phyloP scores from a whole-genome alignment of 2,888 invertebrate species.

The Aphidius colemani region DNA sequence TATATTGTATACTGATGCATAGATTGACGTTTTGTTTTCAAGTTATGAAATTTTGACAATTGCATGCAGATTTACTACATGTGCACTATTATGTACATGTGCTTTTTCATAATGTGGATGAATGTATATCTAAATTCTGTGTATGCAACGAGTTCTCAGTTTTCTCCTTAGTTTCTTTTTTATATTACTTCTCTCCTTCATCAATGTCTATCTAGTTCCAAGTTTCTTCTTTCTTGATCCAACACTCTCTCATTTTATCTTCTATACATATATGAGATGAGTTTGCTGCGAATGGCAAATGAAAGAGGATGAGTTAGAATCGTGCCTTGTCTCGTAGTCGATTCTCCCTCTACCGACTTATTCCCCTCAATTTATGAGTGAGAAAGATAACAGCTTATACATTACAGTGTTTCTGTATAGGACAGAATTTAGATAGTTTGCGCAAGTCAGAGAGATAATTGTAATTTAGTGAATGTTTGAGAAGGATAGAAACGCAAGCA shows the following conservation, averaged over 20 bases:
- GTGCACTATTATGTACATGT: no score
- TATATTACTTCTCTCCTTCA: conserved; percentile 25
- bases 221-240: conserved; percentile 29
- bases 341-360: conserved; percentile 39
- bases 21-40: no score
- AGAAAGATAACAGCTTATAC: conserved; percentile 25
- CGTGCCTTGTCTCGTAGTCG: conserved; percentile 41
- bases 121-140: conserved; percentile 12
- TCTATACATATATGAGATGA: conserved; percentile 6
- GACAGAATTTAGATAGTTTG: neutral
- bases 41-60: no score
- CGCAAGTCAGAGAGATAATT: neutral
- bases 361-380: conserved; percentile 48
- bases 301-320: conserved; percentile 34
- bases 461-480: neutral
- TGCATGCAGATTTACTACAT: no score
- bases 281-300: conserved; percentile 14
- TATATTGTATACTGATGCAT: no score
- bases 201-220: conserved; percentile 29
- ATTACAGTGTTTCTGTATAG: conserved; percentile 4
- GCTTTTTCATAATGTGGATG: no score
- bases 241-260: conserved; percentile 12
- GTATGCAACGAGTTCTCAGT: conserved; percentile 8
- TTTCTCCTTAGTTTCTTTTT: conserved; percentile 16
- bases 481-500: conserved; percentile 8